These are phyloP conservation scores for Acanthaster planci DNA, from an alignment of 35 echinoderm and acorn worm species.

Conservation along the genomic window DNA sequence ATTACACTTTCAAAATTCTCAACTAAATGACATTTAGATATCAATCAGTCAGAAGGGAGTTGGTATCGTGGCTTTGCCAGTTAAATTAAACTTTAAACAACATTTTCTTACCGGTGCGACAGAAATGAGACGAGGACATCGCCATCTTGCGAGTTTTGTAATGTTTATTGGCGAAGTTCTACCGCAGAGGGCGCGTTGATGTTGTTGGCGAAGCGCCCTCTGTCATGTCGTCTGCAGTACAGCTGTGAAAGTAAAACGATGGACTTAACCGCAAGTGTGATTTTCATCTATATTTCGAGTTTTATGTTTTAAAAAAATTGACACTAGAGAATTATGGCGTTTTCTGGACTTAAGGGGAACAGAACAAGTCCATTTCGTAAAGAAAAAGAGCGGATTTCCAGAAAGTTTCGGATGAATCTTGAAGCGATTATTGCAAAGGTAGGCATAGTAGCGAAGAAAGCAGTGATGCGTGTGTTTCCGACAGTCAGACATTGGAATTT, in stretches of 20 bases:
- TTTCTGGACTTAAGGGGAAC: neutral
- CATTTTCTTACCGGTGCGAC: neutral
- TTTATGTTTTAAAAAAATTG: neutral
- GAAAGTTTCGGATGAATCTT: constrained; percentile 1
- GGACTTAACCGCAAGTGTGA: too few relatives aligned
- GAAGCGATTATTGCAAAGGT: constrained; percentile 21
- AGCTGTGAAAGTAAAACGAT: neutral
- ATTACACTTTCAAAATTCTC: too few relatives aligned
- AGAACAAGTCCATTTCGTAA: neutral
- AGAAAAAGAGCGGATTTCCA: constrained; percentile 18
- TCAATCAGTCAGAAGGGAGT: too few relatives aligned
- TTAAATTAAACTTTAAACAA: too few relatives aligned
- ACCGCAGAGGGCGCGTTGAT: neutral
- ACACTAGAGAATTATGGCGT: neutral
- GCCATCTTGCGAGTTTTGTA: neutral
- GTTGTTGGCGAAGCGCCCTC: neutral
- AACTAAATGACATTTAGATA: too few relatives aligned
- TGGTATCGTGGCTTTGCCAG: too few relatives aligned
- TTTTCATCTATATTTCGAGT: too few relatives aligned
- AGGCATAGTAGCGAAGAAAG: neutral
- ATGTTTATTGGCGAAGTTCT: neutral
- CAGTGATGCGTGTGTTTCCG: too few relatives aligned
- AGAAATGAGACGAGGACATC: neutral
- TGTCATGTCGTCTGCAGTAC: neutral
- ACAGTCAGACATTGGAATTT: too few relatives aligned